Base-by-base conservation (phyloP, 2,113 vertebrate species). In the Deroptyus accipitrinus region DNA sequence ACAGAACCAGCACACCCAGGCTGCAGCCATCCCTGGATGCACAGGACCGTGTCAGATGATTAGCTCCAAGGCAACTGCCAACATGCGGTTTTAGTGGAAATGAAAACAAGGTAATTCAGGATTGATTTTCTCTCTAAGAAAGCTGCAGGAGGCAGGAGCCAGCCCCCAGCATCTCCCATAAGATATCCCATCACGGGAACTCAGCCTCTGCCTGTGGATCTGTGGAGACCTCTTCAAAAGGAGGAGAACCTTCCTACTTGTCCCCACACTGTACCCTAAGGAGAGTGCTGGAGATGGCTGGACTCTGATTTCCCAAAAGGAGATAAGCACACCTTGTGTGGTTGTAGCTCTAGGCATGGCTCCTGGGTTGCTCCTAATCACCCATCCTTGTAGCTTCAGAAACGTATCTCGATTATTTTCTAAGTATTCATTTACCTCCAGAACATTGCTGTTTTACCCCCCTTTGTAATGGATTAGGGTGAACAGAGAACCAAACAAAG, bases 311-410 rank as follows among this genome's bases (percentile, higher is more conserved):
- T 31, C 54, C 70, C 66, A 17, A 61, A 51, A 48, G 62, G 54
- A 39, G 30, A 67, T 9, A 6, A 78, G 39, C 11, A 33, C 27
- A 6, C 14, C 54, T 33, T 2, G 1, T 0, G 6, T 30, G 23
- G 13, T 20, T 6, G 10, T 49, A 62, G 69, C 69, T 92, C 8
- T 73, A 51, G 81, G 77, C 73, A 46, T 2, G 6, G 57, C 30
- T 94, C 51, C n/a, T 39, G 66, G 9, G 19, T 51, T 35, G 16
- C 61, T 93, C 62, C 44, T 68, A 17, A 75, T 51, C 46, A 25
- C 54, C 30, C 31, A 11, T 7, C 52, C 62, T 48, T 3, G 1
- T 25, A 74, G 59, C 63, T 74, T 79, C 46, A 8, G 82, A 73
- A 70, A 73, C 35, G 3, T 5, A 13, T 23, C 35, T 39, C 24